Base-by-base conservation (phyloP, 2,113 vertebrate species). In the Vireo altiloquus region DNA sequence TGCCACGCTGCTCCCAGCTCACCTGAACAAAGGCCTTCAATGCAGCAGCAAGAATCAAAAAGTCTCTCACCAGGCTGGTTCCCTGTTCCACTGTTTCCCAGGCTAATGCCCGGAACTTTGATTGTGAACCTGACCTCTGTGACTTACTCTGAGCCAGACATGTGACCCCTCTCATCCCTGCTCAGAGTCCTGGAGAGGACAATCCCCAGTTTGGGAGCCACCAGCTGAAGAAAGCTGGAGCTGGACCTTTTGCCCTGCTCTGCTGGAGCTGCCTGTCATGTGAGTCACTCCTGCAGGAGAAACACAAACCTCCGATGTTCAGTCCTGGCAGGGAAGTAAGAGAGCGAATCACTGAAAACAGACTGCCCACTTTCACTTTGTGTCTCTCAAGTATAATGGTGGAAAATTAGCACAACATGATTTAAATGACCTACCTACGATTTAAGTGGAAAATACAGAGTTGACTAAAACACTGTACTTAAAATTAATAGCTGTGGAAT, bases 131-230 rank as follows among this genome's bases (percentile, higher is more conserved):
- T 64, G 81, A 69, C 54, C 49, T 46, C 72, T 22, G 4, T 18
- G 23, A 46, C 15, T 53, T 23, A 35, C 31, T 63, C 46, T 77
- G 23, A 5, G n/a, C 21, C 24, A 35, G 52, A 30, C 56, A 31
- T 0, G 0, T 7, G 53, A 53, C 8, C 33, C 20, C 37, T 11
- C 44, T 57, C 3, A 4, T 46, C 35, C 44, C 42, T 22, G 27
- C 68, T 37, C 30, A 10, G 57, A 57, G 31, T 10, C 70, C 28
- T 70, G 1, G 1, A 28, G 28, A 20, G 14, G 30, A 37, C 59
- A 76, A 13, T 8, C 7, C 17, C 15, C 61, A 27, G 8, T n/a
- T 19, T 15, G 54, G 74, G 74, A 87, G 22, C 13, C 49, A 27
- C 33, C 2, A 57, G 33, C 37, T 5, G 5, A 53, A 39, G 57